Base-by-base conservation (phyloP, 1,140 invertebrate species). In the Batillaria attramentaria region DNA sequence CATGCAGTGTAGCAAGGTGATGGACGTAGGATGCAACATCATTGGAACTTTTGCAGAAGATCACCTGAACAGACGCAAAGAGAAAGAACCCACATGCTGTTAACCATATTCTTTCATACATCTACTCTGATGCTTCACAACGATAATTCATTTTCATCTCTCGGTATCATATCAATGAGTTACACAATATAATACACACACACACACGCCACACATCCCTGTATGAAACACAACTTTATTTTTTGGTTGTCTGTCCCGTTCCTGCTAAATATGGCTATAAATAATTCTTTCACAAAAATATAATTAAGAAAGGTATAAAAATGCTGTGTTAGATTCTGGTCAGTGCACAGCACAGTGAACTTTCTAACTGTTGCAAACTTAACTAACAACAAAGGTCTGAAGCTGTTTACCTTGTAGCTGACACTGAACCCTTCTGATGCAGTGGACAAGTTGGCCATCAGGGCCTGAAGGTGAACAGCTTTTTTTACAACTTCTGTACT, bases 381-480 rank as follows among this genome's bases (percentile, higher is more conserved):
- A 3, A 62, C 57, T 28, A 0, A 62, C 10, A 62, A 62, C 57
- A 62, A n/a, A 62, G n/a, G 24, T 31, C n/a, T 62, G n/a, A 8
- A 18, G 10, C 57, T 62, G 8, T 62, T n/a, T 70, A 75, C 73
- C 73, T 75, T 75, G n/a, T 75, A 75, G 20, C 18, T 41, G 28
- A 57, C 39, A 24, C 39, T 57, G 57, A 75, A 75, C 33, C 57
- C 73, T 65, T 60, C n/a, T 20, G 73, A 50, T 10, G 73, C 54
- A 33, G 24, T 16, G 6, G 73, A 75, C 37, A 75, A 35, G 39
- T 60, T 75, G 50, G 73, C 73, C 54, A 75, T 57, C 54, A 75
- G 57, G 18, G 54, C 73, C 31, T 75, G 73, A 10, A 75, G 73
- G 54, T 75, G 73, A 10, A 42, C 73, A 31, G 62, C 28, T 57